phyloP scores from a whole-genome alignment of 2,113 vertebrate species.

The Neodontobutis hainanensis region DNA sequence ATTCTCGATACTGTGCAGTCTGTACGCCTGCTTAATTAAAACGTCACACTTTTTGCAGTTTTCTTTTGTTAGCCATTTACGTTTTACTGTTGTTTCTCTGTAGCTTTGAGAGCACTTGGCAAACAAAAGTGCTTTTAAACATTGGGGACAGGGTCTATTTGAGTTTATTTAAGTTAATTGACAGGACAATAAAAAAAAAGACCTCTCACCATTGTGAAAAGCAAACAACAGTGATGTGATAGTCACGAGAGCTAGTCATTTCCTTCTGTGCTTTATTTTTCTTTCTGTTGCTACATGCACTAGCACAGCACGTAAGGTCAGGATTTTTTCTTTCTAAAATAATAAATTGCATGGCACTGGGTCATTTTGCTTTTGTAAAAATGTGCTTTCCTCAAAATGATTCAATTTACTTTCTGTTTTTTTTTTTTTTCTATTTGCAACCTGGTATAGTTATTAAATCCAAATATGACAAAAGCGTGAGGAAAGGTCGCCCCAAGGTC shows the following conservation, averaged over 20 bases:
- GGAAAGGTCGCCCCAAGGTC: not conserved
- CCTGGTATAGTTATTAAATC: too few species aligned
- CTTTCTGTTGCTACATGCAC: too few species aligned
- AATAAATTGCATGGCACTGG: too few species aligned
- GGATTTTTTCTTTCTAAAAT: too few species aligned
- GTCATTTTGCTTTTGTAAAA: too few species aligned
- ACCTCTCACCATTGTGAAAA: not conserved
- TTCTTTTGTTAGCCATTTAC: not conserved
- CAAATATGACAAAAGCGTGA: too few species aligned
- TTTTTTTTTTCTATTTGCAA: not conserved
- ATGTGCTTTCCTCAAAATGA: too few species aligned
- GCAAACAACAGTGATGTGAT: not conserved
- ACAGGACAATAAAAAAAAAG: not conserved
- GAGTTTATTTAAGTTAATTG: not conserved
- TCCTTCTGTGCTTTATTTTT: too few species aligned
- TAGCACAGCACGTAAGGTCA: too few species aligned
- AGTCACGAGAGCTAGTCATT: too few species aligned
- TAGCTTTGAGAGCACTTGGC: not conserved
- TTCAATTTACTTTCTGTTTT: not conserved
- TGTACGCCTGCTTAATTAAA: not conserved
- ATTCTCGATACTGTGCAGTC: not conserved
- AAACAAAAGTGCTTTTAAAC: not conserved
- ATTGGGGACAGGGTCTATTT: not conserved
- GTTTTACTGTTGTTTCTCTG: slow-evolving; percentile 1
- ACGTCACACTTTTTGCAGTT: not conserved